These are phyloP conservation scores for Oligia fasciuncula DNA, from an alignment of 2,888 invertebrate genomes.

Conservation along the genomic window DNA sequence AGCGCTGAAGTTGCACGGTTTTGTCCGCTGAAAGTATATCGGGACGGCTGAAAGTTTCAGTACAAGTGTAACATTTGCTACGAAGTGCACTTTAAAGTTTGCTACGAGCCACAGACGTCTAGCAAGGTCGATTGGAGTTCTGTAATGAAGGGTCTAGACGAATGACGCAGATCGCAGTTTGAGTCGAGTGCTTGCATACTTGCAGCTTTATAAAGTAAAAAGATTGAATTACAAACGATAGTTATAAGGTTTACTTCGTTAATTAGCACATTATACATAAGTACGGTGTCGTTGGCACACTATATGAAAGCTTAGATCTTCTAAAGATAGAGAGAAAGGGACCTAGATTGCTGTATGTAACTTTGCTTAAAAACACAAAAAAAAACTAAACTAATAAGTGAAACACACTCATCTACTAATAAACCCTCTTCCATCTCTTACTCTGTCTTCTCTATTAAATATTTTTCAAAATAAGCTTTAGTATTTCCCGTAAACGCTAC, in stretches of 20 bases:
- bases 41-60: slow-evolving; percentile 59
- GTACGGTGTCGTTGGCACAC: not conserved
- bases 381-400: not conserved
- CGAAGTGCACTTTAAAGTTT: slow-evolving; percentile 76
- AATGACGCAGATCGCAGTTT: slow-evolving; percentile 24
- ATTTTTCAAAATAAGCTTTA: not conserved
- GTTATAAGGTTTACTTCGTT: too few species aligned
- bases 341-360: not conserved
- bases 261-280: not conserved
- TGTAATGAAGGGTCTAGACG: slow-evolving; percentile 48
- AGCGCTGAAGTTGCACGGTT: slow-evolving; percentile 40
- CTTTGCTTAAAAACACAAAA: too few species aligned
- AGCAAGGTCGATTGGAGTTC: slow-evolving; percentile 52
- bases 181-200: slow-evolving; percentile 15
- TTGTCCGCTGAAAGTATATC: slow-evolving; percentile 56
- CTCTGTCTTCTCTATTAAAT: not conserved
- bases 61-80: slow-evolving; percentile 71
- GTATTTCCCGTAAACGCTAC: not conserved
- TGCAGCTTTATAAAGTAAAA: not conserved
- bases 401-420: not conserved
- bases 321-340: not conserved
- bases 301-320: not conserved
- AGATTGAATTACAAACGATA: not conserved
- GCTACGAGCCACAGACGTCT: slow-evolving; percentile 65
- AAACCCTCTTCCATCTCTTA: not conserved